Evolutionary conservation across 2,797 vertebrate genomes (phyloP).

Genomic region (Synanceia verrucosa): DNA sequence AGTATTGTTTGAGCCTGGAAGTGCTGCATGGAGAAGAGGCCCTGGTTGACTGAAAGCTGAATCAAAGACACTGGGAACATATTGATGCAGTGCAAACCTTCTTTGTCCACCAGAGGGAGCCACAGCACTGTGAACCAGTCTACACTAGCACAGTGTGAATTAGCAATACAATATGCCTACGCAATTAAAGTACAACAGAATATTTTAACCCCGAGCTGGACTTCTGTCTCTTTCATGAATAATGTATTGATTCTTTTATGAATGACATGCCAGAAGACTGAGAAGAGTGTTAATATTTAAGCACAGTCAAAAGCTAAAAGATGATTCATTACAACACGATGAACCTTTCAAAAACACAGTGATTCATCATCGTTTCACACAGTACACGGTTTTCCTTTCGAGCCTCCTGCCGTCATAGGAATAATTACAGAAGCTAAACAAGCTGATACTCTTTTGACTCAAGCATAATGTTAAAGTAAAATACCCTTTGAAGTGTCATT

Average conservation of each 20-base stretch:
- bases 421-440: neutral
- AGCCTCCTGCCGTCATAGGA: no score
- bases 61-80: neutral
- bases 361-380: no score
- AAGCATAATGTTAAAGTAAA: neutral
- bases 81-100: neutral
- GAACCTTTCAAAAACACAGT: no score
- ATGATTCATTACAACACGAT: slow-evolving; percentile 5
- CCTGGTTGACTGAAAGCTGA: neutral
- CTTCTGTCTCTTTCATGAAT: neutral
- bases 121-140: no score
- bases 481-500: neutral
- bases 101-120: slow-evolving; percentile 61
- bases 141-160: neutral
- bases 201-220: no score
- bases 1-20: neutral
- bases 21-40: neutral
- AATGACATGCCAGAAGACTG: neutral
- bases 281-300: slow-evolving; percentile 21
- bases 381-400: neutral
- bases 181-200: neutral
- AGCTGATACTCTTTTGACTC: neutral
- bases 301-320: neutral
- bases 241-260: neutral
- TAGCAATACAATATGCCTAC: neutral